Conservation (phyloP, 2,797 vertebrate species). For the Karalla daura region DNA sequence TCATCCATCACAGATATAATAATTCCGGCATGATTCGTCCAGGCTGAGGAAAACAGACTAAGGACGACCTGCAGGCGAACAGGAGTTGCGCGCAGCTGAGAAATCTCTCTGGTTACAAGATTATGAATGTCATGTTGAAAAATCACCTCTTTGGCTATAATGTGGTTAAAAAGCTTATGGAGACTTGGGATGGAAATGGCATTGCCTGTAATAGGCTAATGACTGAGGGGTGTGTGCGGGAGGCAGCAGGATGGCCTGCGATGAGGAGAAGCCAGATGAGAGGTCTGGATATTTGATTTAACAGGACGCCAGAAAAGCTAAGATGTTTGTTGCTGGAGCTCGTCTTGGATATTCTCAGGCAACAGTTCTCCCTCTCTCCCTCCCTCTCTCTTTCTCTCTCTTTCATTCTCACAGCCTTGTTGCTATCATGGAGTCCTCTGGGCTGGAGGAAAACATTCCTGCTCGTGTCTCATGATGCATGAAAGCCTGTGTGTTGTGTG, state of each 20-base stretch:
- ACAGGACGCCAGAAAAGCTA: neutral
- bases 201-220: conserved; percentile 46
- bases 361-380: neutral
- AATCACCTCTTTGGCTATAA: conserved; percentile 52
- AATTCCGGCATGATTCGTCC: conserved; percentile 5
- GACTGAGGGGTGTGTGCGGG: conserved; percentile 6
- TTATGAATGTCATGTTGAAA: conserved; percentile 51
- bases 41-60: neutral
- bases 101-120: conserved; percentile 26
- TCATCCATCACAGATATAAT: conserved; percentile 1
- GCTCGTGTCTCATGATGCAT: conserved; percentile 22
- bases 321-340: conserved; percentile 18
- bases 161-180: conserved; percentile 46
- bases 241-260: conserved; percentile 23
- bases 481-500: conserved; percentile 11
- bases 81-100: neutral
- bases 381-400: neutral
- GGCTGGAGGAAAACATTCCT: conserved; percentile 37
- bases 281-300: conserved; percentile 30
- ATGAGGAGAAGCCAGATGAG: conserved; percentile 37
- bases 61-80: conserved; percentile 8
- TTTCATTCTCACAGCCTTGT: neutral
- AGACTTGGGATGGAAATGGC: conserved; percentile 36
- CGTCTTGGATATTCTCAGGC: neutral
- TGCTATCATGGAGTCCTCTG: conserved; percentile 6